phyloP scores from a whole-genome alignment of 2,888 invertebrate genomes.

The Phyllotreta cruciferae region DNA sequence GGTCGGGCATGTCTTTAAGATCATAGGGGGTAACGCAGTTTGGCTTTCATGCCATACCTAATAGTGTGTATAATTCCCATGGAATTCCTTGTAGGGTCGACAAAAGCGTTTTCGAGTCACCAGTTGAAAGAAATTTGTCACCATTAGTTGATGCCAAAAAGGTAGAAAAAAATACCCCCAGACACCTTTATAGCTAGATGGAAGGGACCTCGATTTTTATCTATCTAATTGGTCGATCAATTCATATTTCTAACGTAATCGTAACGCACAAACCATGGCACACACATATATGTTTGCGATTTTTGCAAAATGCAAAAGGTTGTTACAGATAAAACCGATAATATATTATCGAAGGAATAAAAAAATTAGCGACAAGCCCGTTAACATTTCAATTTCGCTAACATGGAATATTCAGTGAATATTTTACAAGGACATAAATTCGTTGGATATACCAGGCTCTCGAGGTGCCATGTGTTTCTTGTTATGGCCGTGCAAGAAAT shows the following conservation, averaged over 20 bases:
- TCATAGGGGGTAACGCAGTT: slow-evolving; percentile 12
- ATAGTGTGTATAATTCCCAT: slow-evolving; percentile 33
- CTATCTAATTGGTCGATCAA: too few relatives aligned
- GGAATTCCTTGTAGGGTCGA: slow-evolving; percentile 15
- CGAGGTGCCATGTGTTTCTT: slow-evolving; percentile 34
- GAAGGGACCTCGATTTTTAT: too few relatives aligned
- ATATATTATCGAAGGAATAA: slow-evolving; percentile 16
- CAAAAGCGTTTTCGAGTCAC: slow-evolving; percentile 27
- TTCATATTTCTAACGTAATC: too few relatives aligned
- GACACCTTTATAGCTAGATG: too few relatives aligned
- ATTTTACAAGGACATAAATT: slow-evolving; percentile 33
- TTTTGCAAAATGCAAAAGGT: background rate
- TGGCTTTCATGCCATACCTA: slow-evolving; percentile 21
- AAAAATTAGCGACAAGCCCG: slow-evolving; percentile 26
- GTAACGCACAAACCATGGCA: too few relatives aligned
- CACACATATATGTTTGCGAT: too few relatives aligned
- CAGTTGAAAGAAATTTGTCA: slow-evolving; percentile 28
- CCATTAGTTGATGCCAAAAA: slow-evolving; percentile 14
- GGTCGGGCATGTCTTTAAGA: slow-evolving; percentile 13
- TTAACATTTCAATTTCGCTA: slow-evolving; percentile 33
- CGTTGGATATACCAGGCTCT: slow-evolving; percentile 24
- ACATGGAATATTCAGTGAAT: slow-evolving; percentile 28
- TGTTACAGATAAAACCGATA: slow-evolving; percentile 6
- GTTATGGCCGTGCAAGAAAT: slow-evolving; percentile 30
- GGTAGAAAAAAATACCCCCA: too few relatives aligned